A percentile compares a stretch with the other conserved stretches of the same genome.
Evolutionary conservation across 2,797 vertebrate species (phyloP).

Genomic region (Prionace glauca): DNA sequence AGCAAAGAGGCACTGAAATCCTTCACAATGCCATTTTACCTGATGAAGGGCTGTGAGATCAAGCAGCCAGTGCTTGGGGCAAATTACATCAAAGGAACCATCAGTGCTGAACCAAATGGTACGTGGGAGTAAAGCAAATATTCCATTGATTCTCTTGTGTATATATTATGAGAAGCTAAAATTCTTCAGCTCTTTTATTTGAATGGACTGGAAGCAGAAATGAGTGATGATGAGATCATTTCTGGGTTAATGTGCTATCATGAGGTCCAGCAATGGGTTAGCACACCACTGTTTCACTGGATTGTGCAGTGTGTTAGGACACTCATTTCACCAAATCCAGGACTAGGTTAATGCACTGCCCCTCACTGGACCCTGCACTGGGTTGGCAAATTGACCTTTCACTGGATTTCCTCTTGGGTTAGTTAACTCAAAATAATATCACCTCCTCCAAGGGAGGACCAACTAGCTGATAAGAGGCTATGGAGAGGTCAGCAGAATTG

Average conservation of each 20-base stretch:
- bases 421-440: neutral
- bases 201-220: neutral
- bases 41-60: constrained; percentile 91
- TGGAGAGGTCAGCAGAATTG: neutral
- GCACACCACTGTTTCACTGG: neutral
- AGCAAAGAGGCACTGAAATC: constrained; percentile 79
- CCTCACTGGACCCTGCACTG: neutral
- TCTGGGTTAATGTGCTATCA: neutral
- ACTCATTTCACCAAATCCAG: neutral
- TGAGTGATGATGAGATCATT: neutral
- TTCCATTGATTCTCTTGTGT: neutral
- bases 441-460: neutral
- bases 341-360: neutral
- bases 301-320: neutral
- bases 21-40: constrained; percentile 96
- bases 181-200: neutral
- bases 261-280: neutral
- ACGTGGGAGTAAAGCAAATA: constrained; percentile 33
- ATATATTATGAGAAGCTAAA: neutral
- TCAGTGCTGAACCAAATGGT: constrained; percentile 86
- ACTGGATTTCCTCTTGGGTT: neutral
- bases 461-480: neutral
- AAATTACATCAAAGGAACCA: constrained; percentile 85
- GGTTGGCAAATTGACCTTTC: neutral
- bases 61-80: constrained; percentile 94